Evolutionary conservation across 2,888 invertebrate genomes (phyloP), one percentile per base, ranked within the genome.

Genomic region (Eretmocerus hayati): DNA sequence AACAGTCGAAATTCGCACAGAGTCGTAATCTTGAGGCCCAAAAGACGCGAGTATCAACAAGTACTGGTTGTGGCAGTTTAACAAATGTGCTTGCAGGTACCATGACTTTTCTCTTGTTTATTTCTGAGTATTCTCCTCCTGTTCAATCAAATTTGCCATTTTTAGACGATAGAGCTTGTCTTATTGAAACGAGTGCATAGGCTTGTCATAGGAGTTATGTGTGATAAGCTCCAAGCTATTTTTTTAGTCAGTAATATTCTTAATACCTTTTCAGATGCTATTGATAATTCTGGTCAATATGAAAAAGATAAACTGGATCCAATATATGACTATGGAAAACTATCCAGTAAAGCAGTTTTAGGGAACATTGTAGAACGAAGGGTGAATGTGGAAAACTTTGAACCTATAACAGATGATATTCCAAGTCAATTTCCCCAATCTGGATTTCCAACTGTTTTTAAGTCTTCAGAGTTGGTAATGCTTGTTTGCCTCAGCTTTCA

Each of bases 301-400:
- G 6, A 33, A 2, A 23, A 41, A 22, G 31, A 48, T 13, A 23
- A 45, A 38, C 4, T 46, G 23, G 54, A 54, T 44, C 45, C 45
- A 15, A 50, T 54, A 13, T 15, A 54, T 38, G 50, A 49, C 37
- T 51, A 32, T 42, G 6, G 16, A 15, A 31, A 44, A 26, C 31
- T 52, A 32, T 31, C 59, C 9, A 58, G 63, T 0, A 54, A 44
- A 26, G 51, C 64, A 35, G 53, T 72, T 46, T 49, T 72, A 5
- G 67, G 71, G 16, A 67, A 69, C 44, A 67, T 72, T 26, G 46
- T 67, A 15, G 72, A 72, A 54, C 62, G 58, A 38, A 65, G 59
- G 44, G 56, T 58, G 23, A 40, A 62, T 39, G n/a, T 23, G 4
- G 9, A 46, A 8, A 35, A 54, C 2, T 52, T 53, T 33, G 37